Conservation (phyloP, 2,113 vertebrate species). For the Coryphaenoides rupestris region DNA sequence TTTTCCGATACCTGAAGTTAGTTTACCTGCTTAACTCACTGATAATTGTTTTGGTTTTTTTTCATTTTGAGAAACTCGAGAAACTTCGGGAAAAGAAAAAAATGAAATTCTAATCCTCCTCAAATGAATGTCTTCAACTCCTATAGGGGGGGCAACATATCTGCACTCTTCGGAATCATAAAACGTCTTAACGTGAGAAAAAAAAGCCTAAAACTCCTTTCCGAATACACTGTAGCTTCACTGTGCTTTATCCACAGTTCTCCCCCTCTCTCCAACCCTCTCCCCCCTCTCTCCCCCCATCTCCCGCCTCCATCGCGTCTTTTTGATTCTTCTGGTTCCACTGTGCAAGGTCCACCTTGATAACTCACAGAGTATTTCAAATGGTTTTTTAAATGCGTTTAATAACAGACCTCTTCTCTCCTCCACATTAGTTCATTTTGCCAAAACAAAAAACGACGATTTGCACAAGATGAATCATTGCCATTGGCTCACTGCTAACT, state of each 20-base stretch:
- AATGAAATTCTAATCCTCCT: slow-evolving; percentile 56
- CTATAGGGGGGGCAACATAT: slow-evolving; percentile 50
- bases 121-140: slow-evolving; percentile 69
- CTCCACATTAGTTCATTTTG: slow-evolving; percentile 43
- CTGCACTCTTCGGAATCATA: slow-evolving; percentile 71
- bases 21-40: slow-evolving; percentile 42
- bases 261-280: not conserved
- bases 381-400: slow-evolving; percentile 49
- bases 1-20: slow-evolving; percentile 54
- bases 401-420: slow-evolving; percentile 42
- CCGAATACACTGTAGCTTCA: slow-evolving; percentile 60
- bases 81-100: slow-evolving; percentile 13
- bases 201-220: slow-evolving; percentile 46
- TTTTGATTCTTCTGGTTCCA: slow-evolving; percentile 55
- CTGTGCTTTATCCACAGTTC: slow-evolving; percentile 49
- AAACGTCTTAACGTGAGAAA: slow-evolving; percentile 56
- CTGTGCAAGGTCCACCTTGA: slow-evolving; percentile 52
- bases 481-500: slow-evolving; percentile 49
- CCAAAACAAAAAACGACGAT: slow-evolving; percentile 52
- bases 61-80: slow-evolving; percentile 62
- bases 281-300: slow-evolving; percentile 6
- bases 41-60: slow-evolving; percentile 53
- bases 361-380: slow-evolving; percentile 50
- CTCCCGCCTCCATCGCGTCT: slow-evolving; percentile 27
- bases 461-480: slow-evolving; percentile 59